phyloP scores from a whole-genome alignment of 2,888 invertebrate genomes.

The Drosophila fungiperda region DNA sequence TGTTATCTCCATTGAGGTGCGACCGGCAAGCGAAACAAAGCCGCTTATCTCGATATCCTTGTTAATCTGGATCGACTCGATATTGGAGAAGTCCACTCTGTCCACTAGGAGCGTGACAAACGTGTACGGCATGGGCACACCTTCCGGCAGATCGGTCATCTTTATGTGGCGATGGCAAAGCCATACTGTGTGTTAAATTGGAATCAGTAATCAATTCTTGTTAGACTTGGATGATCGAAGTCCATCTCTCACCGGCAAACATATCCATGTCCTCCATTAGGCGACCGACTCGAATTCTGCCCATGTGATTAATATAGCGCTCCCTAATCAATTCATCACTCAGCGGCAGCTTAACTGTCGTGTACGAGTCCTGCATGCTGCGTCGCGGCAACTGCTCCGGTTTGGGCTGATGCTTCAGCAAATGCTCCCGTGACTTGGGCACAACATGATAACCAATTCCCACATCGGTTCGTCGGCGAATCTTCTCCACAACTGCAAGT shows the following conservation, averaged over 20 bases:
- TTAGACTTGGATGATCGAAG: neutral
- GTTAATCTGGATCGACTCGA: constrained; percentile 83
- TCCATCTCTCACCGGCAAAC: constrained; percentile 89
- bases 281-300: constrained; percentile 89
- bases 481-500: constrained; percentile 66
- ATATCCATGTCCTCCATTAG: constrained; percentile 92
- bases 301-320: constrained; percentile 88
- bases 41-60: constrained; percentile 90
- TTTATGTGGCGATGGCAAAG: constrained; percentile 89
- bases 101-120: constrained; percentile 92
- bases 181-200: constrained; percentile 89
- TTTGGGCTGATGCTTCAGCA: constrained; percentile 87
- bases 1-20: constrained; percentile 90
- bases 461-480: constrained; percentile 78
- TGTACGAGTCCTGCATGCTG: constrained; percentile 89
- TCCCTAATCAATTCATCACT: constrained; percentile 87
- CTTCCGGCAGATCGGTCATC: constrained; percentile 86
- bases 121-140: constrained; percentile 87
- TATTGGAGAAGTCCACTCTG: constrained; percentile 87
- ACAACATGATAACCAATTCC: constrained; percentile 85
- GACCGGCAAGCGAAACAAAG: constrained; percentile 90
- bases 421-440: constrained; percentile 85
- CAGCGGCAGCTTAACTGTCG: constrained; percentile 88
- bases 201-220: constrained; percentile 84
- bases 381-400: constrained; percentile 87